Evolutionary conservation across 2,113 vertebrate genomes (phyloP).

Genomic region (Pterocles burchelli): DNA sequence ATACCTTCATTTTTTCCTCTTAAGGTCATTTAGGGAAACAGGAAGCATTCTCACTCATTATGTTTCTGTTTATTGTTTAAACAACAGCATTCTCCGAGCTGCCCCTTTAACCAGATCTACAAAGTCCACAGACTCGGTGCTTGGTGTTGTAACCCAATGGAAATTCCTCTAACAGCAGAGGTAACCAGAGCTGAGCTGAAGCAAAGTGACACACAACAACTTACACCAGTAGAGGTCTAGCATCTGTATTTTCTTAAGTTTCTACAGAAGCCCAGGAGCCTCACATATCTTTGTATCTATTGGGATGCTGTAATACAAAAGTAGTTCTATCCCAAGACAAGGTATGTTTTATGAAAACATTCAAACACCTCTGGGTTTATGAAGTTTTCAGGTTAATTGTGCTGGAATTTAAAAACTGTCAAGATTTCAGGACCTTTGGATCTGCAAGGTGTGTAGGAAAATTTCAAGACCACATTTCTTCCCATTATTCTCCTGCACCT

Average conservation of each 20-base stretch:
- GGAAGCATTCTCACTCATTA: constrained; percentile 25
- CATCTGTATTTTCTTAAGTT: neutral
- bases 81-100: neutral
- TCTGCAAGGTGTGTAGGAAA: neutral
- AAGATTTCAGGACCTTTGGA: neutral
- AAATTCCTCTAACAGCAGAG: neutral
- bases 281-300: neutral
- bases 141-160: neutral
- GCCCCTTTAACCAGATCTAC: neutral
- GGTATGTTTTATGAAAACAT: neutral
- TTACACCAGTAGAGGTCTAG: neutral
- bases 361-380: neutral
- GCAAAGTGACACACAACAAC: neutral
- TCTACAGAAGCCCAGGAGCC: neutral
- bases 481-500: neutral
- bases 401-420: neutral
- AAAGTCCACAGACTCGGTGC: neutral
- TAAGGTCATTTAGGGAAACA: neutral
- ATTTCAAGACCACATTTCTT: neutral
- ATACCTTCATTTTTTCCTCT: neutral
- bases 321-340: neutral
- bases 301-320: neutral
- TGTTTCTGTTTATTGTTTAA: constrained; percentile 28
- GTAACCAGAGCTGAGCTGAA: neutral
- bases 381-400: neutral